Evolutionary conservation across 2,888 invertebrate species (phyloP).

Genomic region (Aporophyla nigra): DNA sequence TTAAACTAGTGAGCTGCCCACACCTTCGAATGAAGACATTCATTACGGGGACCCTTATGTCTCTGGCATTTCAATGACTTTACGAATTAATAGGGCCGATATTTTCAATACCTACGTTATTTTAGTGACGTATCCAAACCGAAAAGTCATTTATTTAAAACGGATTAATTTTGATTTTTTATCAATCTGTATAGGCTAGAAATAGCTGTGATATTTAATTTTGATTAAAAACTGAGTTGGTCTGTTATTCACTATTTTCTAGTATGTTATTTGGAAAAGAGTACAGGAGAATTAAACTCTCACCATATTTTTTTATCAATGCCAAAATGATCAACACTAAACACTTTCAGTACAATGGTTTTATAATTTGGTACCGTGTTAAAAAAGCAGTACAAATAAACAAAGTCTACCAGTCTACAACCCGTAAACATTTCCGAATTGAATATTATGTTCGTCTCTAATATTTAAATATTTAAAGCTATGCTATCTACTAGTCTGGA

Average conservation of each 20-base stretch:
- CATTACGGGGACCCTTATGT: constrained; percentile 1
- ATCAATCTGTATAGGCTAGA: neutral
- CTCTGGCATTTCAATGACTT: constrained; percentile 20
- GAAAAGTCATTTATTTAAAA: neutral
- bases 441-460: neutral
- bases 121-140: neutral
- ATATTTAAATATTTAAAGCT: neutral
- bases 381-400: neutral
- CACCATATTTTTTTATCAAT: neutral
- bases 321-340: neutral
- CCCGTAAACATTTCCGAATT: neutral
- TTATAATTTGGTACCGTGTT: neutral
- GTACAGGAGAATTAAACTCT: neutral
- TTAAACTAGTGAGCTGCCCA: constrained; percentile 36
- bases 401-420: neutral
- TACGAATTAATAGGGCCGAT: neutral
- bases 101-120: neutral
- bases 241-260: neutral
- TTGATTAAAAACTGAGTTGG: neutral
- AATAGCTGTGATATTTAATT: neutral
- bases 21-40: constrained; percentile 30
- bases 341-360: neutral
- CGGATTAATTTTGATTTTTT: neutral
- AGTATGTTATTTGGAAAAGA: neutral
- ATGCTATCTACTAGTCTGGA: neutral